Base-by-base conservation (phyloP, 1,140 invertebrate genomes). In the Trichonephila clavata region DNA sequence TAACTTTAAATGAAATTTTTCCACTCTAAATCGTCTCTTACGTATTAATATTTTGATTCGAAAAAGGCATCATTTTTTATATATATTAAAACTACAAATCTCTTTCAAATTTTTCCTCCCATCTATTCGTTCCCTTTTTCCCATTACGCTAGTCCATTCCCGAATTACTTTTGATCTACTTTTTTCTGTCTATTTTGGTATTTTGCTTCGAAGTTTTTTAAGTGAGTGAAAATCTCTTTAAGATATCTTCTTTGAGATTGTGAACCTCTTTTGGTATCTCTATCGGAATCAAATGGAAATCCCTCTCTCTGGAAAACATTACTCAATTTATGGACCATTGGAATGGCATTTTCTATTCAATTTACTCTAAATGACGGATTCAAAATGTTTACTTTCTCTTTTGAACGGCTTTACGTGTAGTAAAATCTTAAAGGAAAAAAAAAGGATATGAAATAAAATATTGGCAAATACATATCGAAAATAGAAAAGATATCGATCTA, bases 141-240 rank as follows among this genome's bases (percentile, higher is more conserved):
- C n/a, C 21, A 65, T n/a, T 13, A 21, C 1, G 5, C 21, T 10
- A 14, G 14, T 7, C 10, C 1, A n/a, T n/a, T 65, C n/a, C 13
- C 10, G 24, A 68, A 27, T 24, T 24, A 68, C 14, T 27, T 68
- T 68, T 68, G 65, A 68, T 68, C n/a, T 24, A 68, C n/a, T 24
- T n/a, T 68, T 24, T n/a, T 68, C n/a, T 68, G n/a, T 27, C 2
- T 61, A 20, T 65, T 65, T 68, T 24, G n/a, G 13, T 68, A 68
- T 68, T 68, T 68, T 61, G 14, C 65, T 68, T 68, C 7, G 24
- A 24, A 68, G 24, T 24, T 24, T 68, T 27, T 4, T 10, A 24
- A 68, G 65, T 68, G 65, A 68, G 65, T 68, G 65, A 68, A 68
- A 68, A 68, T 68, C 65, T 68, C 65, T 68, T 68, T 24, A 68